phyloP scores from a whole-genome alignment of 2,888 invertebrate genomes.

The Auanema sp. region DNA sequence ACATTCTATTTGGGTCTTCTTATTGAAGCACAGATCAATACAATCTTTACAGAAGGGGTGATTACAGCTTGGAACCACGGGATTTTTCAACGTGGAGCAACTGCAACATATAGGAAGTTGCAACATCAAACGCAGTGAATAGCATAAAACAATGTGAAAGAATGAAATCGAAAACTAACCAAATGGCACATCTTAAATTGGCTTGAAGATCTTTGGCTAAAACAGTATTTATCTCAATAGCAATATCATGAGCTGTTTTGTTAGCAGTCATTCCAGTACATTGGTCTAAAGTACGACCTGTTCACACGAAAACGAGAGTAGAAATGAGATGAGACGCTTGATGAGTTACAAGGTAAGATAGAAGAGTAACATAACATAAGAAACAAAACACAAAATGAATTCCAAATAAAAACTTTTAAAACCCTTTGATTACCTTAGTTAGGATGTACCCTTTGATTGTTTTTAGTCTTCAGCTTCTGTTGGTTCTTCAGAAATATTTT shows the following conservation, averaged over 20 bases:
- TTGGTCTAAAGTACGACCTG: conserved; percentile 11
- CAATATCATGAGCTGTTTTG: conserved; percentile 11
- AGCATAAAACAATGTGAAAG: background rate
- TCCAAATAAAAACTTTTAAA: background rate
- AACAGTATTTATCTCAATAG: conserved; percentile 19
- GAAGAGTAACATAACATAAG: background rate
- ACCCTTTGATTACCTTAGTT: no score
- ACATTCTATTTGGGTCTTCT: conserved; percentile 33
- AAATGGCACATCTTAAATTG: conserved; percentile 41
- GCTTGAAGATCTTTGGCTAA: conserved; percentile 27
- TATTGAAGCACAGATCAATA: conserved; percentile 27
- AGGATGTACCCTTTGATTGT: no score
- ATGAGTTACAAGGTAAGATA: background rate
- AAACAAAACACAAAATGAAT: background rate
- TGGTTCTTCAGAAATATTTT: no score
- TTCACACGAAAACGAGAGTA: background rate
- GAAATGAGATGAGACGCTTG: background rate
- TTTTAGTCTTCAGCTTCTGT: no score
- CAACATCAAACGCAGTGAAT: background rate
- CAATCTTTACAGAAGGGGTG: conserved; percentile 41
- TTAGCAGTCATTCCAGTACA: background rate
- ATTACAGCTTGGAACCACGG: conserved; percentile 36
- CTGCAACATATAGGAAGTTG: conserved; percentile 24
- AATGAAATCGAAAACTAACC: conserved; percentile 23
- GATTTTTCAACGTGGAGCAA: conserved; percentile 41